Evolutionary conservation across 2,888 invertebrate genomes (phyloP).

Genomic region (Neoitamus cyanurus): DNA sequence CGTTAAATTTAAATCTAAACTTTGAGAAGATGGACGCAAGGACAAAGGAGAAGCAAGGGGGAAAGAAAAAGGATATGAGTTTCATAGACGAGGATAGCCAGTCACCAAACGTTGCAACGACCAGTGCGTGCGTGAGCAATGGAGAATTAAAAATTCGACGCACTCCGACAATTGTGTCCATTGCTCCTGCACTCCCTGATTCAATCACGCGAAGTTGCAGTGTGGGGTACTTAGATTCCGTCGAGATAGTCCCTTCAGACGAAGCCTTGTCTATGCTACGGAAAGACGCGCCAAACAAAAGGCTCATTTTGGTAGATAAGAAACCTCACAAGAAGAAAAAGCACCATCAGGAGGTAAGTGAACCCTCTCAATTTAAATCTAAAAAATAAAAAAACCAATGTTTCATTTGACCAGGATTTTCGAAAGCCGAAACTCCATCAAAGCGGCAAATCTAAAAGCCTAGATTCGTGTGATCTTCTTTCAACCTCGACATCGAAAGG

Average conservation of each 20-base stretch:
- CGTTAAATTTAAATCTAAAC: constrained; percentile 71
- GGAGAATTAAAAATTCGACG: constrained; percentile 60
- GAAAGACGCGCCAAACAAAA: constrained; percentile 78
- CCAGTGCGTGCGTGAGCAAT: constrained; percentile 54
- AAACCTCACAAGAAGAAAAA: constrained; percentile 69
- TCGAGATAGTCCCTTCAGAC: constrained; percentile 81
- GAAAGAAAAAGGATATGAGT: constrained; percentile 72
- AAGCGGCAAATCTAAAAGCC: constrained; percentile 75
- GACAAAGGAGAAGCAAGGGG: constrained; percentile 50
- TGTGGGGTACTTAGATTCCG: constrained; percentile 87
- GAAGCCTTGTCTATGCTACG: constrained; percentile 77
- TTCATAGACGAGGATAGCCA: constrained; percentile 78
- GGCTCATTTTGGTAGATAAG: constrained; percentile 79
- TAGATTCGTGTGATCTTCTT: constrained; percentile 86
- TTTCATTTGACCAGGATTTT: constrained; percentile 55
- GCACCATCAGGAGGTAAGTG: constrained; percentile 53
- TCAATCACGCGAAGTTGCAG: constrained; percentile 87
- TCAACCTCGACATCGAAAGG: constrained; percentile 60
- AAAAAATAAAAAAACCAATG: neutral
- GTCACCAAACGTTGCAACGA: constrained; percentile 58
- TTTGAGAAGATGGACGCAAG: constrained; percentile 65
- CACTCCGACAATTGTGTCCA: constrained; percentile 74
- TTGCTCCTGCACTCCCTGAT: constrained; percentile 73
- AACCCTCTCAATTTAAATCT: neutral
- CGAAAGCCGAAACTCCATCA: constrained; percentile 63